Evolutionary conservation across 2,888 invertebrate species (phyloP).

Genomic region (Diaphora mendica): DNA sequence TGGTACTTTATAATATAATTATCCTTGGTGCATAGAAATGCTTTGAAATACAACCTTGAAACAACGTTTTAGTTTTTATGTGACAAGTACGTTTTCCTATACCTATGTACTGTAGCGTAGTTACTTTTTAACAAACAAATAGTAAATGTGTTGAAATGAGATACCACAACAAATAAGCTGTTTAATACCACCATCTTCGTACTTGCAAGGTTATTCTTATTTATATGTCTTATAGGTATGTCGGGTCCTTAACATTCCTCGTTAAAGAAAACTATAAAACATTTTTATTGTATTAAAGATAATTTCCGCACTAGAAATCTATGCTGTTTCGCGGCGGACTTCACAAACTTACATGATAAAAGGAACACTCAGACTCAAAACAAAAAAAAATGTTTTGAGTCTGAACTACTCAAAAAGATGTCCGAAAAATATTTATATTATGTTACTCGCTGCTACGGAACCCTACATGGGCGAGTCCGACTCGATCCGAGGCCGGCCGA

Average conservation of each 20-base stretch:
- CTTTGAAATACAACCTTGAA: background rate
- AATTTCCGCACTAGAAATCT: too few relatives aligned
- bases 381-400: too few relatives aligned
- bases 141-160: background rate
- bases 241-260: background rate
- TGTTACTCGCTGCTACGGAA: too few relatives aligned
- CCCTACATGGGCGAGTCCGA: too few relatives aligned
- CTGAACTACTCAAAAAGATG: too few relatives aligned
- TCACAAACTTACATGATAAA: too few relatives aligned
- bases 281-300: too few relatives aligned
- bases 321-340: too few relatives aligned
- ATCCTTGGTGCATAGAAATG: background rate
- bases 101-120: background rate
- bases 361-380: too few relatives aligned
- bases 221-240: background rate
- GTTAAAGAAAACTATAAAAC: too few relatives aligned
- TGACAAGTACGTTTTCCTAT: background rate
- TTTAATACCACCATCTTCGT: background rate
- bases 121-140: background rate
- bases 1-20: background rate
- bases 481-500: too few relatives aligned
- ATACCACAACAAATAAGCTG: background rate
- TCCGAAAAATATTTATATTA: too few relatives aligned
- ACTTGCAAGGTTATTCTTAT: background rate
- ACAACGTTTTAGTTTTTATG: background rate